Base-by-base conservation (phyloP, 2,888 invertebrate genomes). In the Syrphus vitripennis region DNA sequence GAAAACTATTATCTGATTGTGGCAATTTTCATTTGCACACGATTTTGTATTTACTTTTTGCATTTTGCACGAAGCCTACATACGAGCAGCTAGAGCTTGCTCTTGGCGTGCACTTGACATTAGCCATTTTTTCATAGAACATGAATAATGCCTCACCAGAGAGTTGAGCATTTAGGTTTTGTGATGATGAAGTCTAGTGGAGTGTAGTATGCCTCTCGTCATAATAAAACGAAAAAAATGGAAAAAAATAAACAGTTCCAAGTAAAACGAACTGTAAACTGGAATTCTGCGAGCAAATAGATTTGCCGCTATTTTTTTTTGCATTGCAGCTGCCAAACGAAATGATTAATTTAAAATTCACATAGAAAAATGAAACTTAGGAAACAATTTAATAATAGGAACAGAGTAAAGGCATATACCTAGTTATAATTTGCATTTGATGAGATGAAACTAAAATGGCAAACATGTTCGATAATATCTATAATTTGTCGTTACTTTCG, bases 241-340 rank as follows among this genome's bases (percentile, higher is more conserved):
- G n/a, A 34, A 34, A 21, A 37, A 77, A 74, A 82, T 78, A 82
- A 82, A 74, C 59, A 19, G 69, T 86, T 82, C 81, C 63, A 78
- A 86, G 86, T 82, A 78, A 86, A 86, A 86, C 82, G 86, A 86
- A 86, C 82, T 86, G 80, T 81, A 81, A 50, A 81, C 84, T 84
- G 76, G 84, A 81, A 84, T 81, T 80, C 45, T 80, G 29, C 24
- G 50, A 2, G 57, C 37, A 12, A 14, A 37, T 59, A 19, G 37
- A 16, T 37, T 76, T 31, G 69, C 19, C 42, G 55, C 42, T 67
- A 57, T 5, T 29, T 40, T 57, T 5, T 29, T 40, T 57, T 57
- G 29, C 31, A 34, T 42, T 42, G 65, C 37, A 74, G 55, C 76
- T 67, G 63, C 67, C 59, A 81, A 76, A 77, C 84, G 29, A 76